Conservation (phyloP, 2,113 vertebrate species). For the Phodopus roborovskii region DNA sequence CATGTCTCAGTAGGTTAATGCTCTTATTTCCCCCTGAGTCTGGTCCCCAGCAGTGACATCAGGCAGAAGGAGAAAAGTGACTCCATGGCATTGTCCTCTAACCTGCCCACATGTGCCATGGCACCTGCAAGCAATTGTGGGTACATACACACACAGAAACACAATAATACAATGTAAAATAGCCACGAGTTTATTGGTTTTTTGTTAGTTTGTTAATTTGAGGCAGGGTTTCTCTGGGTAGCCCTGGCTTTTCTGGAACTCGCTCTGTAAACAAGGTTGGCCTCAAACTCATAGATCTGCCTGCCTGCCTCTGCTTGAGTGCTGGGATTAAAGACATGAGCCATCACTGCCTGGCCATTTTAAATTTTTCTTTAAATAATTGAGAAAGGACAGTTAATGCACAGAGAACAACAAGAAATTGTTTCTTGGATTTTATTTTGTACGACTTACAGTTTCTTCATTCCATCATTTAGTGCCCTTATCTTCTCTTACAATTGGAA, state of each 20-base stretch:
- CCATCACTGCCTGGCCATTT: not conserved
- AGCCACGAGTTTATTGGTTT: not conserved
- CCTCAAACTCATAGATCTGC: not conserved
- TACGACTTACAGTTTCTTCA: not conserved
- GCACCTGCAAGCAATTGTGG: not conserved
- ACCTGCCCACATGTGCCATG: not conserved
- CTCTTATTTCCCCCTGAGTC: not conserved
- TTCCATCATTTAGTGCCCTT: conserved; percentile 1
- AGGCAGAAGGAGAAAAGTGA: not conserved
- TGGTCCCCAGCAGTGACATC: not conserved
- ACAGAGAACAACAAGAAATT: not conserved
- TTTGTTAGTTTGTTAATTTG: not conserved
- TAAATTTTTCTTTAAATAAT: not conserved
- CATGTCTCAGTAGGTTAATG: not conserved
- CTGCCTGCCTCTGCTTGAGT: not conserved
- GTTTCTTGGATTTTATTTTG: not conserved
- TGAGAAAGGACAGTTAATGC: not conserved
- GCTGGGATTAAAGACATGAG: not conserved
- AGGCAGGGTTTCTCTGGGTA: not conserved
- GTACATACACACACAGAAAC: not conserved
- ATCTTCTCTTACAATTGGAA: not conserved
- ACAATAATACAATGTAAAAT: not conserved
- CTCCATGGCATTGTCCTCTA: not conserved
- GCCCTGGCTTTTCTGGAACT: not conserved
- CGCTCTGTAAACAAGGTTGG: not conserved